Evolutionary conservation across 2,888 invertebrate species (phyloP), one percentile per base, ranked within the genome.

Genomic region (Therioaphis trifolii): DNA sequence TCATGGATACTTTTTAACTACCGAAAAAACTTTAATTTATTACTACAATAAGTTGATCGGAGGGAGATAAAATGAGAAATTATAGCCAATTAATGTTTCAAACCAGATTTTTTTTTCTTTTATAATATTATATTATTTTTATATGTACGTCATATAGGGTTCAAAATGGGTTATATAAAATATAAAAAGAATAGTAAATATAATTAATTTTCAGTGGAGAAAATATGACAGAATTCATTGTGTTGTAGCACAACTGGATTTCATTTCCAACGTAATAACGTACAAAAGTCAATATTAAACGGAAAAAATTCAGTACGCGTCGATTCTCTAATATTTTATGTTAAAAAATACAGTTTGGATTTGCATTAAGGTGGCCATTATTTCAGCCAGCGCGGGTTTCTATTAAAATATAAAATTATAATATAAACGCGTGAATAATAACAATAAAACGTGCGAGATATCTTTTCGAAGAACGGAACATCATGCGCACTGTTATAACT

Each of bases 361-460:
- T 69, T 69, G 43, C 69, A 43, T 69, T 46, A 15, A 12, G 69
- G 27, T 61, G 61, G n/a, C n/a, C n/a, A n/a, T 69, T 9, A 46
- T 46, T 43, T 46, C 43, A 43, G 43, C 43, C 2, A 15, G 7
- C 2, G n/a, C n/a, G 55, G 15, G 35, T 69, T n/a, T 12, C 14
- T 69, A 69, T 69, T 43, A 35, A 69, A 69, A 69, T 43, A 69
- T 1, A n/a, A 9, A 21, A 40, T 43, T 43, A 24, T 69, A 69
- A 43, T 43, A 43, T 15, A 69, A 69, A 15, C 43, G 43, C 24
- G 21, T 2, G 35, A 24, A 43, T 43, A 69, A 69, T 43, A 43
- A 69, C 43, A 43, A 69, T 46, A 69, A 21, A 68, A 68, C 40
- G 68, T 21, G 40, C 14, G 18, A 69, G 24, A 69, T 69, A 69